These are phyloP conservation scores for Paramormyrops hopkinsi DNA, from an alignment of 2,797 vertebrate species.

Conservation along the genomic window DNA sequence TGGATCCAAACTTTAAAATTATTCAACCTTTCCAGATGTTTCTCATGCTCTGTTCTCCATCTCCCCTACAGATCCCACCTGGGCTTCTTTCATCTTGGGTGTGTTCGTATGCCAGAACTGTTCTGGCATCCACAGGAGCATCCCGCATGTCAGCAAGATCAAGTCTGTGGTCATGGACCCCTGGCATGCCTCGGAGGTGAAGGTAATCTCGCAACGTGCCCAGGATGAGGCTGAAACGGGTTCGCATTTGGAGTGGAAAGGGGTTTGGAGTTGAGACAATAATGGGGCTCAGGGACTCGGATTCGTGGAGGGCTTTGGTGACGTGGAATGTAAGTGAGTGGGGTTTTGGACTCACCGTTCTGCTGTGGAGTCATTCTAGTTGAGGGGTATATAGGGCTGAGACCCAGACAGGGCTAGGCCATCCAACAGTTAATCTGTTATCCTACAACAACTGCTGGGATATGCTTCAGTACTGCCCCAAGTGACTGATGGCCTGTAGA, in stretches of 20 bases:
- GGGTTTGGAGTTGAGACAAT: background rate
- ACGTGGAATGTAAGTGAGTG: background rate
- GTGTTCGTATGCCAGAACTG: conserved; percentile 90
- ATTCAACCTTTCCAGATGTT: background rate
- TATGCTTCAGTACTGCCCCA: background rate
- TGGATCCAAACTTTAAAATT: background rate
- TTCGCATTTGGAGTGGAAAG: background rate
- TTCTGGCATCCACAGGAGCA: conserved; percentile 84
- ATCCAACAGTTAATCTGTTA: background rate
- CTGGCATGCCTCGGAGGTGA: conserved; percentile 81
- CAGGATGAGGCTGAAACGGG: background rate
- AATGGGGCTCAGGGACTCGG: background rate
- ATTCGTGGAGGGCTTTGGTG: background rate
- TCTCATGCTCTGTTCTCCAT: background rate
- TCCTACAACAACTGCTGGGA: background rate
- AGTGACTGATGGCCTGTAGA: background rate
- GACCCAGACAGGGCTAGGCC: background rate
- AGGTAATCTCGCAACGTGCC: conserved; percentile 59
- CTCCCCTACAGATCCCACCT: conserved; percentile 74
- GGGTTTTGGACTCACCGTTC: background rate
- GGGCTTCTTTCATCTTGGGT: conserved; percentile 86
- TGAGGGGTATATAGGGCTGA: background rate
- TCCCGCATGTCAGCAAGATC: conserved; percentile 84
- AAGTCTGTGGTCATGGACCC: conserved; percentile 80
- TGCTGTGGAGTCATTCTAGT: background rate